Conservation (phyloP, 2,113 vertebrate species). For the Ailuropoda melanoleuca region DNA sequence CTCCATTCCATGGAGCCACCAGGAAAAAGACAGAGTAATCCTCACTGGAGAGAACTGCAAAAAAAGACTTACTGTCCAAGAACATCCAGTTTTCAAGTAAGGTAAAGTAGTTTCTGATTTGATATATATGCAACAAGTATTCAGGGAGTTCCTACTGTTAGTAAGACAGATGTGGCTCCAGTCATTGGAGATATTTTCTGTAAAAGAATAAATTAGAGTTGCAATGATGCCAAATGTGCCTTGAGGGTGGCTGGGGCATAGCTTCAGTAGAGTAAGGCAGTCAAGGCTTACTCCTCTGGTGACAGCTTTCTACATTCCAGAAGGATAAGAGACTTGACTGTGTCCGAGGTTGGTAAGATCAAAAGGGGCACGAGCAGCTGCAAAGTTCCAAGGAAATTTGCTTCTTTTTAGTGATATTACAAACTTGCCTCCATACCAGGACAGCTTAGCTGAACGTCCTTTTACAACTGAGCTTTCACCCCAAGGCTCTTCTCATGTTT, state of each 20-base stretch:
- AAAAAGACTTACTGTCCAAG: background rate
- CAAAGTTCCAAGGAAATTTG: background rate
- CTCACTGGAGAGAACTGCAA: background rate
- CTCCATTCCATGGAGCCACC: background rate
- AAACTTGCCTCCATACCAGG: background rate
- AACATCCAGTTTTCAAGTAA: background rate
- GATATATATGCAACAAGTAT: background rate
- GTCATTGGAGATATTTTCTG: background rate
- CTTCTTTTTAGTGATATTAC: background rate
- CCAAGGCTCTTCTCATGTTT: background rate
- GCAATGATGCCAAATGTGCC: background rate
- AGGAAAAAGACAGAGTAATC: background rate
- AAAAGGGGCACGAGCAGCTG: background rate
- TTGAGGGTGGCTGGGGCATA: background rate
- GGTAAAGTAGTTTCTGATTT: background rate
- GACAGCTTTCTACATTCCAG: background rate
- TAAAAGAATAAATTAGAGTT: background rate
- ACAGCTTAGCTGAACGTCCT: background rate
- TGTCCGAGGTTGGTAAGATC: background rate
- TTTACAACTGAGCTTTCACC: background rate
- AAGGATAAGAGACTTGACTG: background rate
- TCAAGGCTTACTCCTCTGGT: background rate
- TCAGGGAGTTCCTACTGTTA: background rate
- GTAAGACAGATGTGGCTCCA: background rate
- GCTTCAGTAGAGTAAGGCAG: background rate